These are phyloP conservation scores for Lepus americanus DNA, from an alignment of 2,113 vertebrate species.

Conservation along the genomic window DNA sequence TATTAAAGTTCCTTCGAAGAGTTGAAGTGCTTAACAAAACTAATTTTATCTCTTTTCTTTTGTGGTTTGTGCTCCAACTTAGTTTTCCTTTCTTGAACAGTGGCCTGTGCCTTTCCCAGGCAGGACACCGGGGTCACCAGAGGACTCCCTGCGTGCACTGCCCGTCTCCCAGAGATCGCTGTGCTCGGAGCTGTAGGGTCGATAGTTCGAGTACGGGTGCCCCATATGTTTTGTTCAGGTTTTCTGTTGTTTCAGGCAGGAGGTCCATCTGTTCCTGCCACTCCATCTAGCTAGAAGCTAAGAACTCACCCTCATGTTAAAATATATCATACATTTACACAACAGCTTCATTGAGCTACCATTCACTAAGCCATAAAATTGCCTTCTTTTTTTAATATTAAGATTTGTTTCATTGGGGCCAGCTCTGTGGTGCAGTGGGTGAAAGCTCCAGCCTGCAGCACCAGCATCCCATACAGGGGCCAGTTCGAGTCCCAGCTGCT, in stretches of 20 bases:
- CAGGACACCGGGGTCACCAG: rapidly evolving
- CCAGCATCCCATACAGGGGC: no score
- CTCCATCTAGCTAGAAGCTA: background rate
- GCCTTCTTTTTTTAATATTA: background rate
- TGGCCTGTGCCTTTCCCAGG: background rate
- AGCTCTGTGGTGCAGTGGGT: no score
- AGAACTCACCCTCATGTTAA: no score
- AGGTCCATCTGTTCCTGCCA: background rate
- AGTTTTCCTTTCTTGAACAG: rapidly evolving
- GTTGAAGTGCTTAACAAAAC: background rate
- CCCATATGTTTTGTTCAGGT: background rate
- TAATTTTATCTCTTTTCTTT: background rate
- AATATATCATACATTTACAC: no score
- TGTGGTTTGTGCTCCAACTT: rapidly evolving
- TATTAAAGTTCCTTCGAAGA: background rate
- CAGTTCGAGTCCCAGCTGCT: no score
- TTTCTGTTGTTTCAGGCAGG: background rate
- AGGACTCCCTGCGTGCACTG: rapidly evolving
- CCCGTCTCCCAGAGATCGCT: no score
- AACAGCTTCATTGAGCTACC: background rate
- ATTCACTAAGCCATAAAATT: no score
- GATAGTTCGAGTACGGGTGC: background rate
- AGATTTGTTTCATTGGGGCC: background rate
- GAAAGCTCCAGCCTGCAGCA: no score
- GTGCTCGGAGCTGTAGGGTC: background rate